These are phyloP conservation scores for Clarias fuscus DNA, from an alignment of 2,797 vertebrate species.

Conservation along the genomic window DNA sequence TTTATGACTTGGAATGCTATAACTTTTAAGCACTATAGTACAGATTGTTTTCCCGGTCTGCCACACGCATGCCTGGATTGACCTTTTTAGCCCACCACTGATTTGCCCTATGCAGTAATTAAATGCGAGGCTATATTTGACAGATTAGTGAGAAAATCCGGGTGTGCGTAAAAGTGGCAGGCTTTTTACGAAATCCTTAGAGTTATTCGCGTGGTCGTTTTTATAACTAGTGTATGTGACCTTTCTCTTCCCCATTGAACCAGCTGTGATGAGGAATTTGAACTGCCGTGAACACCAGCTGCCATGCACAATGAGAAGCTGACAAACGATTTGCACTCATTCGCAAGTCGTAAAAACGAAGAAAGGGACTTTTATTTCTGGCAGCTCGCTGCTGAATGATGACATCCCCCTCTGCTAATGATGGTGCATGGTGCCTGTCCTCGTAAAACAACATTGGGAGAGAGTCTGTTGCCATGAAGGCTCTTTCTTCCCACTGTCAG, in stretches of 20 bases:
- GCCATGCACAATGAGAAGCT: constrained; percentile 16
- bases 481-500: constrained; percentile 33
- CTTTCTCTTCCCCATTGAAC: not conserved
- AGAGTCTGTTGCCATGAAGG: constrained; percentile 25
- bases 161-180: no score
- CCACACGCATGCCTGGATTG: not conserved
- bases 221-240: not conserved
- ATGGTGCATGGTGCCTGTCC: constrained; percentile 19
- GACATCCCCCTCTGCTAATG: not conserved
- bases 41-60: not conserved
- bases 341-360: constrained; percentile 25
- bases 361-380: constrained; percentile 28
- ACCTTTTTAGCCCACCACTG: constrained; percentile 11
- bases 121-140: constrained; percentile 30
- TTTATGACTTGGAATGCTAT: not conserved
- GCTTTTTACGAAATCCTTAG: not conserved
- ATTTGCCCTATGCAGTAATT: constrained; percentile 38
- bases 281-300: not conserved
- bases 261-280: constrained; percentile 26
- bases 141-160: constrained; percentile 33
- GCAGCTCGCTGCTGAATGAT: constrained; percentile 17
- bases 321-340: constrained; percentile 31
- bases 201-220: not conserved
- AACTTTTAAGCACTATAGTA: not conserved
- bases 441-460: constrained; percentile 17